phyloP scores from a whole-genome alignment of 2,888 invertebrate species.

The Limnephilus auricula region DNA sequence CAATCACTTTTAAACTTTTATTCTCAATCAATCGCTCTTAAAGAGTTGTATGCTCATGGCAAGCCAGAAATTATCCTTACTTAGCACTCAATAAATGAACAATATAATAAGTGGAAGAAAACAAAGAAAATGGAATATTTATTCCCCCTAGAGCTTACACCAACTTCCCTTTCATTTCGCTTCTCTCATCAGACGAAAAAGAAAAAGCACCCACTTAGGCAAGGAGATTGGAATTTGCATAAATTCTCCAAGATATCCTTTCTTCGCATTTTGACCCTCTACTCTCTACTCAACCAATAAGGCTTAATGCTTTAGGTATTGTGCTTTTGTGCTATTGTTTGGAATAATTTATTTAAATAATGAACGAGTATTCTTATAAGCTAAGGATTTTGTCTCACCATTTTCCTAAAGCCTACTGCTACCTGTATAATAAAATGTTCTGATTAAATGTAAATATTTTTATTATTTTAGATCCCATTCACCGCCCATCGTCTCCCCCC shows the following conservation, averaged over 20 bases:
- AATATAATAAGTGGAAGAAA: background rate
- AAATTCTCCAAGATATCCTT: background rate
- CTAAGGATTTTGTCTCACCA: too few relatives aligned
- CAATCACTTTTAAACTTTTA: too few relatives aligned
- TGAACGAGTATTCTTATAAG: background rate
- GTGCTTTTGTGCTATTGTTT: background rate
- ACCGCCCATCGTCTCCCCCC: too few relatives aligned
- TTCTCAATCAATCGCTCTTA: too few relatives aligned
- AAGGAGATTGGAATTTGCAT: background rate
- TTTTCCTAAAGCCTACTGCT: too few relatives aligned
- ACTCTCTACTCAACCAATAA: background rate
- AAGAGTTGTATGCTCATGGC: background rate
- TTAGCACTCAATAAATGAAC: background rate
- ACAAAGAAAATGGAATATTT: background rate
- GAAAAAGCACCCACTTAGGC: background rate
- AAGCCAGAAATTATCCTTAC: background rate
- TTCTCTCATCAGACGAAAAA: background rate
- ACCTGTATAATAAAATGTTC: too few relatives aligned
- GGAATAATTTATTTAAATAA: background rate
- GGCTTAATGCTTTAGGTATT: background rate
- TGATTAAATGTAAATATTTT: too few relatives aligned
- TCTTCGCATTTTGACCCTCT: background rate
- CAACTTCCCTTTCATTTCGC: background rate
- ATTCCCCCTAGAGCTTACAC: background rate
- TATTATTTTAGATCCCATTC: too few relatives aligned